Evolutionary conservation across 2,113 vertebrate genomes (phyloP).

Genomic region (Antechinus flavipes): DNA sequence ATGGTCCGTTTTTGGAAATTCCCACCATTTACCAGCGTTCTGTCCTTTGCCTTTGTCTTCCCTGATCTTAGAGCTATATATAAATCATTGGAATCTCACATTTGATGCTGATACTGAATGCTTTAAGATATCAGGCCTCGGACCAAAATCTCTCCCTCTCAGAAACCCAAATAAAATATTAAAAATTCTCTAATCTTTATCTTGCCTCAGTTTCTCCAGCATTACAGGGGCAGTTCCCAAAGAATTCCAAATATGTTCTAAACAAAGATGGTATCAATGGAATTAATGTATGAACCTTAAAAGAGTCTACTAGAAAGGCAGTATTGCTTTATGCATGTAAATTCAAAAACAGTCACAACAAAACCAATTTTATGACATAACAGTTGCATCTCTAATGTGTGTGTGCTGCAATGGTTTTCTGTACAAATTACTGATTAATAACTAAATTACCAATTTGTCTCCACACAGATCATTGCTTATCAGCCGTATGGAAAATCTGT

Average conservation of each 20-base stretch:
- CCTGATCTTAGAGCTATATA: too few relatives aligned
- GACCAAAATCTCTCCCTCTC: too few relatives aligned
- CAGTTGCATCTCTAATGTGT: not conserved
- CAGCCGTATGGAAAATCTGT: conserved; percentile 97
- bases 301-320: not conserved
- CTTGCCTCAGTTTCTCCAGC: too few relatives aligned
- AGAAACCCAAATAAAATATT: too few relatives aligned
- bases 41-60: too few relatives aligned
- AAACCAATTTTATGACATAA: not conserved
- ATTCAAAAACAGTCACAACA: not conserved
- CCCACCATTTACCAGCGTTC: too few relatives aligned
- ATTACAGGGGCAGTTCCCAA: not conserved
- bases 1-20: too few relatives aligned
- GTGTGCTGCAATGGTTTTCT: not conserved
- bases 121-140: too few relatives aligned
- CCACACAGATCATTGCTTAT: conserved; percentile 95
- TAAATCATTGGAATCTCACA: too few relatives aligned
- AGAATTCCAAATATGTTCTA: not conserved
- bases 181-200: too few relatives aligned
- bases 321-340: not conserved
- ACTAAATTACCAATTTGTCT: conserved; percentile 11
- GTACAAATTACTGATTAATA: not conserved
- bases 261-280: not conserved
- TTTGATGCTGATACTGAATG: too few relatives aligned
- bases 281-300: too few relatives aligned